Percentiles rank a stretch among this genome's conserved stretches.
phyloP scores from a whole-genome alignment of 30 jellyfish, hydroid and myxozoan genomes.

The Mastigias papua region DNA sequence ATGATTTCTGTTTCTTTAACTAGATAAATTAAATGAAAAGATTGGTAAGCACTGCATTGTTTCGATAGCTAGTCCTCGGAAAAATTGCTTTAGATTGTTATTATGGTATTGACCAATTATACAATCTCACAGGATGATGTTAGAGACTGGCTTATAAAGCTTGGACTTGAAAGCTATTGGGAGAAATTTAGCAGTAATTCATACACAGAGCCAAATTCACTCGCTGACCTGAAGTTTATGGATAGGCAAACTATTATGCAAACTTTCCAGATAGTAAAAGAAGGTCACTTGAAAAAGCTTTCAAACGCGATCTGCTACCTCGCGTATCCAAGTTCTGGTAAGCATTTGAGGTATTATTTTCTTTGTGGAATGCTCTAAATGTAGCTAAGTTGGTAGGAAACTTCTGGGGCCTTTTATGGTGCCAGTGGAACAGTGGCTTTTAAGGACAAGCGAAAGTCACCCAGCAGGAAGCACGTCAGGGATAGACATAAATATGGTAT shows the following conservation, averaged over 20 bases:
- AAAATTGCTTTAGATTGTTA: too few relatives aligned
- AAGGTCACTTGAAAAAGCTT: constrained; percentile 89
- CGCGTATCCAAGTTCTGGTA: constrained; percentile 94
- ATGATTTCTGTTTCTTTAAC: too few relatives aligned
- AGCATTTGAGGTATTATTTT: background rate
- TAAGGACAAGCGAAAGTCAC: too few relatives aligned
- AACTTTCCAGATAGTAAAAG: constrained; percentile 77
- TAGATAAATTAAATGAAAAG: too few relatives aligned
- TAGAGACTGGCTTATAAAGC: constrained; percentile 88
- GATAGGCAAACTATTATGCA: constrained; percentile 79
- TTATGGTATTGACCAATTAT: background rate
- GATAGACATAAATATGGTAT: too few relatives aligned
- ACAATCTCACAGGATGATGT: constrained; percentile 81
- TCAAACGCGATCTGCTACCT: constrained; percentile 79
- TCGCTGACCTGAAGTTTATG: constrained; percentile 96
- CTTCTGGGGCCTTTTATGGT: too few relatives aligned
- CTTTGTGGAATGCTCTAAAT: too few relatives aligned
- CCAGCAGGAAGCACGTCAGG: too few relatives aligned
- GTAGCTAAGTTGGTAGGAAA: too few relatives aligned
- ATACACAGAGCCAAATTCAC: constrained; percentile 91
- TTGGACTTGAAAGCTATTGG: constrained; percentile 94
- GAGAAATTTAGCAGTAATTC: constrained; percentile 81
- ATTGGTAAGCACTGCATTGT: too few relatives aligned
- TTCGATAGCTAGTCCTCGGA: background rate
- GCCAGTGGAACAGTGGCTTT: too few relatives aligned